These are phyloP conservation scores for Mesorhabditis sp. DNA, from an alignment of 2,888 invertebrate genomes.

Conservation along the genomic window DNA sequence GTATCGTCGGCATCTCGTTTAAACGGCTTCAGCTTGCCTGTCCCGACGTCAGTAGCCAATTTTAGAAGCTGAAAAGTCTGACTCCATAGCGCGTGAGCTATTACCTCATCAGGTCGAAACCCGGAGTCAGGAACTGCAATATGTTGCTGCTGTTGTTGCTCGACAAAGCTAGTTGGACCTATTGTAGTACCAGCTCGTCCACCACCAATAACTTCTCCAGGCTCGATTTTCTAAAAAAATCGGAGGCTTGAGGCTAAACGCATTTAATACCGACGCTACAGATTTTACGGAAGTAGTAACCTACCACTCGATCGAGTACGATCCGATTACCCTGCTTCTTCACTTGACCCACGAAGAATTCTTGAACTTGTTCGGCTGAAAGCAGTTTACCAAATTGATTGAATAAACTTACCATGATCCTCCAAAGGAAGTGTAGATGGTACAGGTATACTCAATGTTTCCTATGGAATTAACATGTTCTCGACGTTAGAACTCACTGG, in stretches of 20 bases:
- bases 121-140: too few species aligned
- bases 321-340: conserved; percentile 4
- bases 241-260: background rate
- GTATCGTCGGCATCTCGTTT: too few species aligned
- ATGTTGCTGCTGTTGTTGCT: too few species aligned
- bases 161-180: too few species aligned
- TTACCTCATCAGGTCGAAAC: too few species aligned
- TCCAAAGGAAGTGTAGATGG: too few species aligned
- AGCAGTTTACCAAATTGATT: background rate
- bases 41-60: background rate
- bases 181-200: too few species aligned
- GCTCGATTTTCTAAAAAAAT: background rate
- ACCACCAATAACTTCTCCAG: conserved; percentile 1
- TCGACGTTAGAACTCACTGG: too few species aligned
- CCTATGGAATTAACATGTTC: too few species aligned
- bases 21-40: background rate
- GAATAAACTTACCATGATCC: too few species aligned
- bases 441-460: too few species aligned
- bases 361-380: background rate
- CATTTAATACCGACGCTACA: background rate
- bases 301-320: background rate
- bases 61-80: background rate
- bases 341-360: background rate
- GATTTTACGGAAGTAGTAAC: background rate
- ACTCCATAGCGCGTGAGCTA: too few species aligned